Evolutionary conservation across 2,113 vertebrate species (phyloP).

Genomic region (Meriones unguiculatus): DNA sequence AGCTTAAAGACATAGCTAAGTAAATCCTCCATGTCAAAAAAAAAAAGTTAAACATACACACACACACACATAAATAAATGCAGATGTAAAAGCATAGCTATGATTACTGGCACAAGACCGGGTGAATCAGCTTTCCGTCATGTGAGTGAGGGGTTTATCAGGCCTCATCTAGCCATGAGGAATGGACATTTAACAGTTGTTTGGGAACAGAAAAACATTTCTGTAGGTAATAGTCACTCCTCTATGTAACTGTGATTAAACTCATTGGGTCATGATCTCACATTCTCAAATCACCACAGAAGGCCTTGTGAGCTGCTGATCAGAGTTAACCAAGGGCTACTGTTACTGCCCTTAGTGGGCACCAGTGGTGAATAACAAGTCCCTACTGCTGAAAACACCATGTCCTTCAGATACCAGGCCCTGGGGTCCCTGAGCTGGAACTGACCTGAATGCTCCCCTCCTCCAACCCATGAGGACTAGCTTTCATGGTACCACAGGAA

Average conservation of each 20-base stretch:
- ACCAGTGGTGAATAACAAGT: not conserved
- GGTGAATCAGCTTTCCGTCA: not conserved
- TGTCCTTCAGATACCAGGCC: not conserved
- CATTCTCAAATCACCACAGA: no score
- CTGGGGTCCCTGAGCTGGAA: not conserved
- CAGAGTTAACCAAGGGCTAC: not conserved
- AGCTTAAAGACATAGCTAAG: not conserved
- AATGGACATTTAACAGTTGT: not conserved
- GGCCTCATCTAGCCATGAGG: not conserved
- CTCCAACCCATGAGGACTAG: not conserved
- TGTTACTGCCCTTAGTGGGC: not conserved
- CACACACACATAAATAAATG: not conserved
- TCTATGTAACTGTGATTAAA: not conserved
- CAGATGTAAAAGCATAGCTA: not conserved
- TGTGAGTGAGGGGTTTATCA: not conserved
- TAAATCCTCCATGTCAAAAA: slow-evolving; percentile 61
- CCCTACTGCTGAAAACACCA: not conserved
- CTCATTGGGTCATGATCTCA: no score
- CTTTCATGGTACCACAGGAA: not conserved
- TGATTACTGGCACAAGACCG: not conserved
- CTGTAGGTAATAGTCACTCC: not conserved
- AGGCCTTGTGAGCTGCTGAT: not conserved
- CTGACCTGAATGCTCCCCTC: not conserved
- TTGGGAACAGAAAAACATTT: not conserved
- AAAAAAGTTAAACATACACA: not conserved